These are phyloP conservation scores for Larimichthys polyactis DNA, from an alignment of 2,113 vertebrate species.

Conservation along the genomic window DNA sequence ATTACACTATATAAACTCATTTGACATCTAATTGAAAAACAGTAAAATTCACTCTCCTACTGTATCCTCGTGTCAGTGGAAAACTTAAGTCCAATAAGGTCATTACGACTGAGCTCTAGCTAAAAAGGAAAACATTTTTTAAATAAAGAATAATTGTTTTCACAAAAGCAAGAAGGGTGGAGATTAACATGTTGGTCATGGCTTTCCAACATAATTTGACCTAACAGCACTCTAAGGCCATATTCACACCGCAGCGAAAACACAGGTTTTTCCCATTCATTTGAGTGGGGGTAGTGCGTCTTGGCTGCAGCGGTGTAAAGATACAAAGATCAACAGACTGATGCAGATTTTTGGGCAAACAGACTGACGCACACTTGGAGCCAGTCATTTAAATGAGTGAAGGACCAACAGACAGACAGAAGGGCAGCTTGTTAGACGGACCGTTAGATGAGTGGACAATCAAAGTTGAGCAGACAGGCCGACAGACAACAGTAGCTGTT, in stretches of 20 bases:
- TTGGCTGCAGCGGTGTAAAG: neutral
- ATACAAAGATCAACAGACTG: constrained; percentile 1
- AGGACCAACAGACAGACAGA: constrained; percentile 42
- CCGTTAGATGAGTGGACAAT: constrained; percentile 61
- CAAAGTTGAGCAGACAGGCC: constrained; percentile 57
- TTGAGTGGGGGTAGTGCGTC: too few species aligned
- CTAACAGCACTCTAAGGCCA: neutral
- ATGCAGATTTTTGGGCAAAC: constrained; percentile 22
- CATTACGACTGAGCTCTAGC: too few species aligned
- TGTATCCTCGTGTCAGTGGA: neutral
- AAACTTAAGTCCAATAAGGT: neutral
- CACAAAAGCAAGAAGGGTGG: neutral
- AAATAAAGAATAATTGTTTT: neutral
- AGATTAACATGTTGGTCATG: neutral
- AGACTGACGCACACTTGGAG: constrained; percentile 23
- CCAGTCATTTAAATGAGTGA: constrained; percentile 55
- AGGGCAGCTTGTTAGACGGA: constrained; percentile 53
- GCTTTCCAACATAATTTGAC: neutral
- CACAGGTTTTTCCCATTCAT: too few species aligned
- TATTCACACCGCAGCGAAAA: too few species aligned
- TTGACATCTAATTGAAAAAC: neutral
- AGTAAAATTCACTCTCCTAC: neutral
- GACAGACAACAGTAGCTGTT: constrained; percentile 71
- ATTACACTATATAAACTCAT: neutral
- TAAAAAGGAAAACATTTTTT: neutral